These are phyloP conservation scores for Puma concolor DNA, from an alignment of 2,113 vertebrate species.

Conservation along the genomic window DNA sequence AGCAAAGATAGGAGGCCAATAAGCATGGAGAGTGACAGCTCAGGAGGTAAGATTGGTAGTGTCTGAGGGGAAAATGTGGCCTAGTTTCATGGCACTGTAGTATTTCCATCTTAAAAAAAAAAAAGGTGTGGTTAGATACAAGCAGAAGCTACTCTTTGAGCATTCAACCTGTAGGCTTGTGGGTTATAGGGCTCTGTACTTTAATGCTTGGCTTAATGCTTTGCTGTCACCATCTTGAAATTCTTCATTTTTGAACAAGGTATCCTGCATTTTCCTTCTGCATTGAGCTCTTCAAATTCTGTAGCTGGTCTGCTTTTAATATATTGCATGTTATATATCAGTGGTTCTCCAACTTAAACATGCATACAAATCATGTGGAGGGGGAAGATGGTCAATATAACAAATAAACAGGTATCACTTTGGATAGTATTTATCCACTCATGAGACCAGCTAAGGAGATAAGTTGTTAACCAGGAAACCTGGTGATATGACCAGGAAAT, in stretches of 20 bases:
- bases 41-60: background rate
- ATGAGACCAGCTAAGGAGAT: background rate
- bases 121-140: background rate
- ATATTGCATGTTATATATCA: background rate
- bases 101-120: background rate
- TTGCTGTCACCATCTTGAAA: background rate
- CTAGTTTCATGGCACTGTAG: background rate
- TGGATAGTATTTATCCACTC: background rate
- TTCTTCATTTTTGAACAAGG: background rate
- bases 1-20: background rate
- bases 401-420: background rate
- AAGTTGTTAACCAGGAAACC: background rate
- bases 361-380: background rate
- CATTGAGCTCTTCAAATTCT: background rate
- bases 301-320: background rate
- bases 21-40: background rate
- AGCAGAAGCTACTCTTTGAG: background rate
- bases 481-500: background rate
- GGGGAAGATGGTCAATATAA: background rate
- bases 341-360: background rate
- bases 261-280: background rate
- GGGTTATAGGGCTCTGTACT: background rate
- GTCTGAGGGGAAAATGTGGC: background rate
- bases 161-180: background rate
- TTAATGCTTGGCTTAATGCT: background rate